These are phyloP conservation scores for Cylas formicarius DNA, from an alignment of 1,140 invertebrate species.

Conservation along the genomic window DNA sequence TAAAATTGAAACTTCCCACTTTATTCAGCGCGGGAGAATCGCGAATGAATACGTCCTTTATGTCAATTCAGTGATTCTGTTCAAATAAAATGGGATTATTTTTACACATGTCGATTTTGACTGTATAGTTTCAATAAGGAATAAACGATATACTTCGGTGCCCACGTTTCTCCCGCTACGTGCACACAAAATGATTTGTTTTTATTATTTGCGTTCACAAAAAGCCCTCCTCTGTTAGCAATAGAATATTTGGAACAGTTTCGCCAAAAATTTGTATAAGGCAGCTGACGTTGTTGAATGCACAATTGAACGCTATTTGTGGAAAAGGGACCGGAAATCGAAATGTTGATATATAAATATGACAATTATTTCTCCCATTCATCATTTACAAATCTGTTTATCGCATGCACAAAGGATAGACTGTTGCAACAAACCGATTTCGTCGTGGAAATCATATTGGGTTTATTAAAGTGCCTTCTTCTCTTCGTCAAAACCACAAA, in stretches of 20 bases:
- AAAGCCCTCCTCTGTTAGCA: conserved; percentile 10
- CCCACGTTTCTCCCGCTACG: conserved; percentile 11
- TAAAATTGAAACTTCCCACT: conserved; percentile 20
- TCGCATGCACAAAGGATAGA: too few species aligned
- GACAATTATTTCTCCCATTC: too few species aligned
- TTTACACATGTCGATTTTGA: conserved; percentile 31
- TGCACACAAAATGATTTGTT: conserved; percentile 13
- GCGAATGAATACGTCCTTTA: conserved; percentile 31
- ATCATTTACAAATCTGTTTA: too few species aligned
- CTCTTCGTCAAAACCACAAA: too few species aligned
- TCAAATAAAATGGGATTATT: conserved; percentile 33
- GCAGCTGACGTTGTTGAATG: too few species aligned
- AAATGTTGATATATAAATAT: too few species aligned
- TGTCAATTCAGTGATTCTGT: conserved; percentile 28
- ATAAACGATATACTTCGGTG: conserved; percentile 19
- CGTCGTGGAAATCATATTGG: too few species aligned
- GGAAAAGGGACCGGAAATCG: too few species aligned
- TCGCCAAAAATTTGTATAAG: conserved; percentile 12
- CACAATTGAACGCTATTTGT: too few species aligned
- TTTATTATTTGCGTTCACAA: conserved; percentile 19
- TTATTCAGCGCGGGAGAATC: conserved; percentile 23
- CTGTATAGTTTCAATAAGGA: conserved; percentile 26
- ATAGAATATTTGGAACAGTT: conserved; percentile 5
- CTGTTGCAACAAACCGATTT: too few species aligned
- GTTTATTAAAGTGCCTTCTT: too few species aligned